phyloP scores from a whole-genome alignment of 1,140 invertebrate genomes.

The Nixonia krombeini region DNA sequence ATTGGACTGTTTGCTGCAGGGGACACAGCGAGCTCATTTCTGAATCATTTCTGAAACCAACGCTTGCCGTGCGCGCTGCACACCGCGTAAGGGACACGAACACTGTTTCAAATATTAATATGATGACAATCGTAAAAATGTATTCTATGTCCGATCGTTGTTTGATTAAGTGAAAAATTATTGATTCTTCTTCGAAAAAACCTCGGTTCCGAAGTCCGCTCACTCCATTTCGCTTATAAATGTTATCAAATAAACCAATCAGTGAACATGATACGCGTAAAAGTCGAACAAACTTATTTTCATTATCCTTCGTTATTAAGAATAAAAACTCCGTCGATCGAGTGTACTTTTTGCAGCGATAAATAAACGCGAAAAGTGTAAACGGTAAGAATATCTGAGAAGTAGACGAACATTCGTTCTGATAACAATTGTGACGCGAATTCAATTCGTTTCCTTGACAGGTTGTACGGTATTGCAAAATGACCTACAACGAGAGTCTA shows the following conservation, averaged over 20 bases:
- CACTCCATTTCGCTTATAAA: too few relatives aligned
- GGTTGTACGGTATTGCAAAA: neutral
- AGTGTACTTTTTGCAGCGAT: neutral
- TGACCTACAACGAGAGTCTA: neutral
- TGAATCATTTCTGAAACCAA: slow-evolving; percentile 10
- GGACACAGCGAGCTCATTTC: neutral
- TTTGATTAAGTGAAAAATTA: slow-evolving; percentile 5
- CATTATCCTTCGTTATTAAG: neutral
- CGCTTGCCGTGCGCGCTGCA: neutral
- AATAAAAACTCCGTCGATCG: too few relatives aligned
- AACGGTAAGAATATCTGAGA: too few relatives aligned
- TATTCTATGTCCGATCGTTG: neutral
- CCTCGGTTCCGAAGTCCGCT: too few relatives aligned
- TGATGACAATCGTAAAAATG: slow-evolving; percentile 15
- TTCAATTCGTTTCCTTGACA: too few relatives aligned
- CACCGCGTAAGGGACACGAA: slow-evolving; percentile 5
- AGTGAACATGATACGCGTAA: too few relatives aligned
- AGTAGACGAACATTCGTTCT: too few relatives aligned
- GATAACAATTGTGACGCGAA: too few relatives aligned
- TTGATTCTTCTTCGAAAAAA: slow-evolving; percentile 3
- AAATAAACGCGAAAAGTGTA: too few relatives aligned
- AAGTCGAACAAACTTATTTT: too few relatives aligned
- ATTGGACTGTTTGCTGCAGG: slow-evolving; percentile 16
- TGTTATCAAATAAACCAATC: too few relatives aligned
- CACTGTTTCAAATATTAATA: slow-evolving; percentile 9